phyloP scores from a whole-genome alignment of 2,888 invertebrate species.

The Ectobius pallidus region DNA sequence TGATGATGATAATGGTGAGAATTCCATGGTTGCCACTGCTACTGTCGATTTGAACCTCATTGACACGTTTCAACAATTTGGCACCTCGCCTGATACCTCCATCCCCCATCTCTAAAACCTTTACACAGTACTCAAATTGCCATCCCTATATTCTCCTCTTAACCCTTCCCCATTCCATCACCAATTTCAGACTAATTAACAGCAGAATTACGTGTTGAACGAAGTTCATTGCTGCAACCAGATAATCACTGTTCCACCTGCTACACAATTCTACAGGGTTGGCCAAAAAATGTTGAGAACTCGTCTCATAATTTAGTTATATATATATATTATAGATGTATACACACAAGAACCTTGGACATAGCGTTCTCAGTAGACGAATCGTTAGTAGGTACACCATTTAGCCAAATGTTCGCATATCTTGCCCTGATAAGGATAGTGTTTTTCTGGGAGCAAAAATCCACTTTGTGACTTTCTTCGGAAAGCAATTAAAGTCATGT shows the following conservation, averaged over 20 bases:
- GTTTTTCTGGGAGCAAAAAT: no score
- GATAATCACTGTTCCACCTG: constrained; percentile 33
- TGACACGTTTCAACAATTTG: constrained; percentile 27
- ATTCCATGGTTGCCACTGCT: background rate
- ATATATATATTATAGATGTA: no score
- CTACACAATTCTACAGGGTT: background rate
- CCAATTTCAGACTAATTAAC: constrained; percentile 33
- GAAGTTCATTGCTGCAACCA: constrained; percentile 29
- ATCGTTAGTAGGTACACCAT: no score
- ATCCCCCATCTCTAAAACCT: background rate
- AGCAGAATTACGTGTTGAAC: constrained; percentile 34
- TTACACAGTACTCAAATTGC: constrained; percentile 11
- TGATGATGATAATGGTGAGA: background rate
- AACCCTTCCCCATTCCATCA: background rate
- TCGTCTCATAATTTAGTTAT: no score
- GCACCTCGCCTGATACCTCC: constrained; percentile 22
- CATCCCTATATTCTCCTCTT: no score
- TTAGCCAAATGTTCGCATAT: no score
- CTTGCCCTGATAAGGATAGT: no score
- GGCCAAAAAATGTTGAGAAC: no score
- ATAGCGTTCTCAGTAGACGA: no score
- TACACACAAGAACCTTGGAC: no score
- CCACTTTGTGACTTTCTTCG: no score
- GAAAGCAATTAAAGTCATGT: no score
- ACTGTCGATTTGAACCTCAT: constrained; percentile 14